phyloP scores from a whole-genome alignment of 2,888 invertebrate species.

The Drosophila hamatofila region DNA sequence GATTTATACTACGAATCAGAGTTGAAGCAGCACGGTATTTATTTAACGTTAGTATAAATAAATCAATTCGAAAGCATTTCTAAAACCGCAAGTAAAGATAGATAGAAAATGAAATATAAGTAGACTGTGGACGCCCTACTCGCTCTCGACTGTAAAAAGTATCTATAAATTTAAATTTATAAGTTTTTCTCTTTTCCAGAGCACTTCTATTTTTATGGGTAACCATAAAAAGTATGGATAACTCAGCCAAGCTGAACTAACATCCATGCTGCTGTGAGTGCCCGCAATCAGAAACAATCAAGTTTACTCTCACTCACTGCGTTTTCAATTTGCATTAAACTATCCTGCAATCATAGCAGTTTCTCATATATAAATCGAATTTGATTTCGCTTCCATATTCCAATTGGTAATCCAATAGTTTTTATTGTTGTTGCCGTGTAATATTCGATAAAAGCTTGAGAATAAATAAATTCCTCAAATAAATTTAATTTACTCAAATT shows the following conservation, averaged over 20 bases:
- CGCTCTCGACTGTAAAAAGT: neutral
- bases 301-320: constrained; percentile 20
- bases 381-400: constrained; percentile 34
- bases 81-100: neutral
- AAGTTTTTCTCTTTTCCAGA: neutral
- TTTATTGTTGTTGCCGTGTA: constrained; percentile 5
- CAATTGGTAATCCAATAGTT: constrained; percentile 3
- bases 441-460: neutral
- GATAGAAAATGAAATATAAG: neutral
- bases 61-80: neutral
- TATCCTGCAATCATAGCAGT: constrained; percentile 15
- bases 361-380: constrained; percentile 8
- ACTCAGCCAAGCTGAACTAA: constrained; percentile 4
- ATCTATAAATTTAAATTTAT: neutral
- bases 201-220: neutral
- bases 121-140: neutral
- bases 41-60: neutral
- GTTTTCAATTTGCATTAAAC: constrained; percentile 36
- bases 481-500: neutral
- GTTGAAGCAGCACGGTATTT: too few relatives aligned
- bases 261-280: constrained; percentile 7
- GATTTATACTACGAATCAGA: neutral
- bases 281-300: constrained; percentile 8
- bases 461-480: neutral
- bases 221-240: neutral